Conservation (phyloP, 2,888 invertebrate genomes). For the Cylloceria caligata region DNA sequence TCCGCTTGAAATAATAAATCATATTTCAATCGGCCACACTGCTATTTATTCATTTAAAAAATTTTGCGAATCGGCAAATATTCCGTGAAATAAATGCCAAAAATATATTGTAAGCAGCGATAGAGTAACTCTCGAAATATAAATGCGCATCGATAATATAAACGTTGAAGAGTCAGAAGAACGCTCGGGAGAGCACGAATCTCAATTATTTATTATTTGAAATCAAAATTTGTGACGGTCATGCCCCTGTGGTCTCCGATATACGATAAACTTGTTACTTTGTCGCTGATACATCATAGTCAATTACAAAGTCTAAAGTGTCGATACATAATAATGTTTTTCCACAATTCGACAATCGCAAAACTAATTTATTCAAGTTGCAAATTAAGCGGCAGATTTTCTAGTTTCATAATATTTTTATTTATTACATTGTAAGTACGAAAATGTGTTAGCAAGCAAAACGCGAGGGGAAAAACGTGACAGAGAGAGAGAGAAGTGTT, state of each 20-base stretch:
- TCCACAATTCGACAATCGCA: background rate
- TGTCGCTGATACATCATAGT: background rate
- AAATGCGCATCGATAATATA: background rate
- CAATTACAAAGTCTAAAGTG: too few relatives aligned
- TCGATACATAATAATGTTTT: background rate
- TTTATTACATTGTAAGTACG: too few relatives aligned
- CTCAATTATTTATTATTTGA: constrained; percentile 27
- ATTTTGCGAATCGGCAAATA: background rate
- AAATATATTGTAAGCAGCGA: background rate
- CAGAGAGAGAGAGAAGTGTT: constrained; percentile 21
- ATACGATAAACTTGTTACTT: constrained; percentile 27
- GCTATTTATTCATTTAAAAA: background rate
- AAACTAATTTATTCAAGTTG: background rate
- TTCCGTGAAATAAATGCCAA: background rate
- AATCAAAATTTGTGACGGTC: constrained; percentile 10
- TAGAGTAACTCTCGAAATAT: background rate
- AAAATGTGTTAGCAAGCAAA: background rate
- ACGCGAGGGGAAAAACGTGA: background rate
- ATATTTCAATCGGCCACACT: background rate
- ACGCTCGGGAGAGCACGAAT: constrained; percentile 1
- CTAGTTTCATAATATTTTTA: background rate
- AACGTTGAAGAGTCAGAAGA: background rate
- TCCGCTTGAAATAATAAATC: background rate
- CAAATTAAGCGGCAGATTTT: too few relatives aligned
- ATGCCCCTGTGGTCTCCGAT: constrained; percentile 26